A percentile compares a stretch with the other conserved stretches of the same genome.
Conservation (phyloP, 2,888 invertebrate species). For the Cantharis lateralis region DNA sequence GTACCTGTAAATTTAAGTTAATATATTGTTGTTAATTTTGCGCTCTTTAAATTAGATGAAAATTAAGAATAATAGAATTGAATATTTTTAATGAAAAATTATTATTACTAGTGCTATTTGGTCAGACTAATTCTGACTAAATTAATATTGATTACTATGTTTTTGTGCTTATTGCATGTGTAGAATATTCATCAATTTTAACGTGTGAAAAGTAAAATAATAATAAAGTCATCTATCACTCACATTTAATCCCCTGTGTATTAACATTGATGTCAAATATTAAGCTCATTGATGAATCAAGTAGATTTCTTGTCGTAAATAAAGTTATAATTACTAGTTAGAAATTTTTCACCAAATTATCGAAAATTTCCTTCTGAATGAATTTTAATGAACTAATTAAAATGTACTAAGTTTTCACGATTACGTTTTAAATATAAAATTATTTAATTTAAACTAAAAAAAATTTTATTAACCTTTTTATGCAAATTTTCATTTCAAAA, state of each 20-base stretch:
- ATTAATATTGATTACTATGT: neutral
- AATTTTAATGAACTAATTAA: neutral
- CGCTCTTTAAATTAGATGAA: too few relatives aligned
- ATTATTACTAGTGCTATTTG: neutral
- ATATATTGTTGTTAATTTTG: too few relatives aligned
- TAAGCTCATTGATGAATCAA: constrained; percentile 5
- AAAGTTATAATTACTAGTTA: neutral
- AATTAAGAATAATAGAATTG: too few relatives aligned
- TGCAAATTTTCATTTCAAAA: too few relatives aligned
- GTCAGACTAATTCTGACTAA: neutral
- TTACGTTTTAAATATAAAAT: neutral
- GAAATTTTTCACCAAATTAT: neutral
- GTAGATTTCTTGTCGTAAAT: neutral
- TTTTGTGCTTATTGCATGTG: neutral
- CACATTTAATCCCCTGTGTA: constrained; percentile 5
- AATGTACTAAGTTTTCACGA: neutral
- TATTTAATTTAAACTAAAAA: too few relatives aligned
- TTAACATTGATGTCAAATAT: constrained; percentile 13
- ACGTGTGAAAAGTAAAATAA: neutral
- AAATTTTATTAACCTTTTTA: neutral
- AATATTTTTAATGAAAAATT: too few relatives aligned
- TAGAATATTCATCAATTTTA: neutral
- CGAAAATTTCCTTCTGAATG: neutral
- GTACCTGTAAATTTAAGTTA: too few relatives aligned
- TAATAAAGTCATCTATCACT: constrained; percentile 14